Conservation (phyloP, 2,113 vertebrate genomes). For the Aix galericulata region DNA sequence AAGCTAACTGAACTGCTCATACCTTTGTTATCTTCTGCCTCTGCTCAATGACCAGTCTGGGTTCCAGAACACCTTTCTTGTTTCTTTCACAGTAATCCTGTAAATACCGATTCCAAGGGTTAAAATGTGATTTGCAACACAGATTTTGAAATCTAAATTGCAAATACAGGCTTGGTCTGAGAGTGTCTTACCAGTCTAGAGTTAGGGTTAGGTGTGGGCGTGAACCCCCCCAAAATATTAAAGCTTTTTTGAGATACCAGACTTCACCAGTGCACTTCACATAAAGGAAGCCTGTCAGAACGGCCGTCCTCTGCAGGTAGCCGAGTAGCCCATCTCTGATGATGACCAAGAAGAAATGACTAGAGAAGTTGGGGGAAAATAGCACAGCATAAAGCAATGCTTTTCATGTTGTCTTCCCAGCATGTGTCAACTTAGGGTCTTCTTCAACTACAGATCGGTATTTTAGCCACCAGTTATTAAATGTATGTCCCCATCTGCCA, state of each 20-base stretch:
- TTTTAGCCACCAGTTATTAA: neutral
- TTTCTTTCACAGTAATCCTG: neutral
- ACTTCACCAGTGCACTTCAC: neutral
- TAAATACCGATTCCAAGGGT: neutral
- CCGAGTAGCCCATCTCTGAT: neutral
- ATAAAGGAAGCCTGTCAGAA: neutral
- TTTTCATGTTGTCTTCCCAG: neutral
- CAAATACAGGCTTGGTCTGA: neutral
- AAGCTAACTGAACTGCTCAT: neutral
- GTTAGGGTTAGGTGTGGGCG: neutral
- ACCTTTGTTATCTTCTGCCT: neutral
- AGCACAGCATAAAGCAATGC: neutral
- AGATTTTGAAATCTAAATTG: neutral
- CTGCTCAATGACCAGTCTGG: neutral
- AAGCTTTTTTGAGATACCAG: neutral
- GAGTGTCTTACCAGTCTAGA: neutral
- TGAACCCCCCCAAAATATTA: neutral
- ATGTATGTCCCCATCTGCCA: neutral
- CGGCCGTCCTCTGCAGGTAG: neutral
- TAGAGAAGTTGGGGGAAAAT: neutral
- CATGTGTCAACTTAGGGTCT: neutral
- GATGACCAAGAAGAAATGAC: neutral
- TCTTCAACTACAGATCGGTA: neutral
- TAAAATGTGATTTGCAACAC: neutral
- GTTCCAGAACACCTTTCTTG: neutral